Base-by-base conservation (phyloP, 2,888 invertebrate species). In the Cantharis rufa region DNA sequence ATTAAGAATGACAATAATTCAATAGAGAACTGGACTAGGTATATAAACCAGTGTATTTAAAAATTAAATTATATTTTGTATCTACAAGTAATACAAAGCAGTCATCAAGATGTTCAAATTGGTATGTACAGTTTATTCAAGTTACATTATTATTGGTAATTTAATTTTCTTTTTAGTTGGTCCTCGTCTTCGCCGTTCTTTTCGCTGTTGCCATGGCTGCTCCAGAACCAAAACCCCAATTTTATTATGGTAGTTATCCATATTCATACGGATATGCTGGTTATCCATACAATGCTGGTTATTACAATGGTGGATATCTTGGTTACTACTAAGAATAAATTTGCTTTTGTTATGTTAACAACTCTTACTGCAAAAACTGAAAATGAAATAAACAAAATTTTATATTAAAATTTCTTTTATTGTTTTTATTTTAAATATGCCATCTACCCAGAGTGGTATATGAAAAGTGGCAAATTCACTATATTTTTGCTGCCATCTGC, bases 121-220 rank as follows among this genome's bases (percentile, higher is more conserved):
- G 69, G 73, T 73, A 73, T 62, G 73, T 73, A n/a, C 1, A n/a
- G 48, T n/a, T 48, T n/a, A n/a, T 48, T 48, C 4, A 48, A 48
- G n/a, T 48, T 48, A n/a, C 2, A 7, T n/a, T 7, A 48, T 5
- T 16, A 15, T 32, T 0, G 15, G 10, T 66, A 18, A 28, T 72
- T 64, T 13, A 68, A 18, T 11, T 13, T 64, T 72, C n/a, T n/a
- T 21, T 21, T 72, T 66, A 80, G 80, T 80, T 80, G 70, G 15
- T 79, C 15, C 24, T 81, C 16, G 66, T 79, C n/a, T 69, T 77
- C 69, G 79, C 77, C 70, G 74, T 78, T 66, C 75, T 81, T 27
- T 76, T 81, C 74, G 81, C 80, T 62, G 66, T 81, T 11, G 79
- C 80, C 66, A 15, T 79, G 63, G 81, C 81, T 24, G 79, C 71